Conservation (phyloP, 2,888 invertebrate species). For the Sarcophaga caerulescens region DNA sequence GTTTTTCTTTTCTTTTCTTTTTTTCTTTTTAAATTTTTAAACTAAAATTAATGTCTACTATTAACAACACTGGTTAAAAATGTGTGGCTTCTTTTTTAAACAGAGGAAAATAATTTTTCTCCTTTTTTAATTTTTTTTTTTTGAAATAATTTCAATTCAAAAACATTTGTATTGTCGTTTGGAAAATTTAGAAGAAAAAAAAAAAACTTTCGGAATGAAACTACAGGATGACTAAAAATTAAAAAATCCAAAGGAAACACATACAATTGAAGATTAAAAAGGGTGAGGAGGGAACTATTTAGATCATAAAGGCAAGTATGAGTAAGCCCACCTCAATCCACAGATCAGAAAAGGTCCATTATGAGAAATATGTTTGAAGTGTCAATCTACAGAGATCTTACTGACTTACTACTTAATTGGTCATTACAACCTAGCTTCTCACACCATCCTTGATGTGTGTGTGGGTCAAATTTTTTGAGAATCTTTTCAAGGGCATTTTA, state of each 20-base stretch:
- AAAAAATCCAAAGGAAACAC: neutral
- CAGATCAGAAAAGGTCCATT: too few species aligned
- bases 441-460: too few species aligned
- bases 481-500: too few species aligned
- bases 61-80: slow-evolving; percentile 31
- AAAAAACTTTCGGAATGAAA: neutral
- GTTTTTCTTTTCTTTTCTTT: slow-evolving; percentile 33
- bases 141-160: slow-evolving; percentile 9
- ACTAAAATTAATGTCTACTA: slow-evolving; percentile 45
- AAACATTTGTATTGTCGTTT: neutral
- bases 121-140: slow-evolving; percentile 17
- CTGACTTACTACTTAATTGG: too few species aligned
- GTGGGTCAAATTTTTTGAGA: too few species aligned
- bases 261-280: too few species aligned
- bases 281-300: too few species aligned
- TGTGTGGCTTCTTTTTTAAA: slow-evolving; percentile 1
- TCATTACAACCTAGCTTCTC: too few species aligned
- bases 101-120: neutral
- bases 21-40: slow-evolving; percentile 25
- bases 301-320: too few species aligned
- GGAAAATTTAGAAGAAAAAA: neutral
- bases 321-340: too few species aligned
- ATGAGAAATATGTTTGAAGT: too few species aligned
- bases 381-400: too few species aligned
- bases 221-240: neutral